Base-by-base conservation (phyloP, 2,888 invertebrate species). In the Anoncus sp. region DNA sequence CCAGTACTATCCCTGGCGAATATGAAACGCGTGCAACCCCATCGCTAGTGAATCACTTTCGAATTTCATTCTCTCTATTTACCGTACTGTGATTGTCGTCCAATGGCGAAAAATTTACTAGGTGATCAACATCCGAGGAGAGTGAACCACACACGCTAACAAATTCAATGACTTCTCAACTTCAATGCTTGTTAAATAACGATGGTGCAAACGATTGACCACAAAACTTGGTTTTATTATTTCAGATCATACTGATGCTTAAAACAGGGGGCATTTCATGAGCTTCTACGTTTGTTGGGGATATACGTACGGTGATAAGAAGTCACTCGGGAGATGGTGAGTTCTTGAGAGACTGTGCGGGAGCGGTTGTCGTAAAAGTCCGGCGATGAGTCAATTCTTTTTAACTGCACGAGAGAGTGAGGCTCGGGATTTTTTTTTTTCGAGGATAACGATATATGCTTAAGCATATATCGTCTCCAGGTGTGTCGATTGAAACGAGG, bases 351-450 rank as follows among this genome's bases (percentile, higher is more conserved):
- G 14, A 51, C 12, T 7, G 24, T 9, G n/a, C 3, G 14, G 24
- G n/a, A 51, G 51, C 12, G 18, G 20, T 3, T 18, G 22, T 43
- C 14, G 45, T 18, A 18, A 47, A 31, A 31, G 18, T 62, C 12
- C 16, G 18, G 14, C 27, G 62, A 62, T 47, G 31, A 27, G 31
- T 45, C 20, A 62, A 45, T 62, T 62, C 20, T 24, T 47, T 62
- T 18, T 20, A 47, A 27, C 27, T 18, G 27, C 31, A 24, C 22
- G 31, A 18, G 24, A 53, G 24, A 20, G 18, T 27, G 31, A 51
- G 24, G 22, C 38, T 65, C 18, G 14, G 18, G 14, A n/a, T n/a
- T n/a, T 74, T 62, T 67, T 62, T 62, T 59, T 24, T 63, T 31
- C 47, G 38, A 62, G 18, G 67, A 24, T 62, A 14, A 24, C 38